Evolutionary conservation across 2,888 invertebrate species (phyloP).

Genomic region (Drosophila borborema): DNA sequence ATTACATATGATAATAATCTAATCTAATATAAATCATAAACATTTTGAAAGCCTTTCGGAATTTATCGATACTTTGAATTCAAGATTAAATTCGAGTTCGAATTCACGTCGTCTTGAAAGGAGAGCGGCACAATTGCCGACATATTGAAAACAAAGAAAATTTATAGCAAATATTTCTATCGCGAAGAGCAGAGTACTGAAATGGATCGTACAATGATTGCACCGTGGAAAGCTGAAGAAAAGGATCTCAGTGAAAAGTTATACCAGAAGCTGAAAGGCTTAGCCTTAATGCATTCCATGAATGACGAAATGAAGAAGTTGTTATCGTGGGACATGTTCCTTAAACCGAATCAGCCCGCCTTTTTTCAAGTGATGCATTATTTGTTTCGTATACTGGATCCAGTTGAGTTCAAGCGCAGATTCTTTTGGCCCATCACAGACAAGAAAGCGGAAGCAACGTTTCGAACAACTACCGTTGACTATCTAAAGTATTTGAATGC

Average conservation of each 20-base stretch:
- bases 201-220: slow-evolving; percentile 83
- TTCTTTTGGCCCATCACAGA: slow-evolving; percentile 85
- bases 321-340: slow-evolving; percentile 82
- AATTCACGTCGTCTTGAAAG: slow-evolving; percentile 35
- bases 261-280: slow-evolving; percentile 71
- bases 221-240: slow-evolving; percentile 83
- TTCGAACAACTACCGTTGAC: slow-evolving; percentile 83
- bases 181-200: not conserved
- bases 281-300: slow-evolving; percentile 75
- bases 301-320: slow-evolving; percentile 79
- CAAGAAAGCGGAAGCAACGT: slow-evolving; percentile 82
- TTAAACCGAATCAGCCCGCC: slow-evolving; percentile 83
- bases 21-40: too few relatives aligned
- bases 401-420: slow-evolving; percentile 83
- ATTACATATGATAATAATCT: too few relatives aligned
- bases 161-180: not conserved
- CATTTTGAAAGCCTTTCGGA: too few relatives aligned
- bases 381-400: slow-evolving; percentile 82
- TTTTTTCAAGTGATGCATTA: slow-evolving; percentile 84
- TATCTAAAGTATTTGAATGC: slow-evolving; percentile 83
- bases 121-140: slow-evolving; percentile 34
- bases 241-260: slow-evolving; percentile 81
- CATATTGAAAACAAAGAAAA: slow-evolving; percentile 9
- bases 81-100: not conserved
- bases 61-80: slow-evolving; percentile 31